Conservation (phyloP, 2,797 vertebrate genomes). For the Otus scops region DNA sequence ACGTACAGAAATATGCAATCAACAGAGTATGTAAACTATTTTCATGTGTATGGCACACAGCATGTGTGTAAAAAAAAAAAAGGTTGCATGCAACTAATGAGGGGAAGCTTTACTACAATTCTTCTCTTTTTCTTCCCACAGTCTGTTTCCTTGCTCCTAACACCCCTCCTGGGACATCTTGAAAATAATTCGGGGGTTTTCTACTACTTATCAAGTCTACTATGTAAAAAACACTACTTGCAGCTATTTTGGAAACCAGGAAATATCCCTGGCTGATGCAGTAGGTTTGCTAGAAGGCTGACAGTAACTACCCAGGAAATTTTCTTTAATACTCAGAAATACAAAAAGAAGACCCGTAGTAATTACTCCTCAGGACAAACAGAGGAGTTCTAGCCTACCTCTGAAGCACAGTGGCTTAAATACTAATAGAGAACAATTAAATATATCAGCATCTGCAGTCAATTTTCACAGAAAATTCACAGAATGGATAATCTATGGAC, state of each 20-base stretch:
- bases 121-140: background rate
- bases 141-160: background rate
- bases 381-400: background rate
- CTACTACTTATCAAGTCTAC: background rate
- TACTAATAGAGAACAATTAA: background rate
- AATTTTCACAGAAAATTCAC: background rate
- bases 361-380: background rate
- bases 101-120: background rate
- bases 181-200: background rate
- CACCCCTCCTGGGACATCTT: background rate
- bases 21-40: background rate
- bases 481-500: background rate
- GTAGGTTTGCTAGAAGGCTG: background rate
- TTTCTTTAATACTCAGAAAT: background rate
- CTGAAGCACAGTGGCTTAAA: background rate
- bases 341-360: background rate
- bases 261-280: background rate
- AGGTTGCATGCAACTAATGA: background rate
- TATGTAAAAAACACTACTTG: accelerated
- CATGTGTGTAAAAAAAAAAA: background rate
- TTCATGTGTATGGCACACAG: background rate
- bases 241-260: background rate
- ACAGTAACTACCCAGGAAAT: background rate
- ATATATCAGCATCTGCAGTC: background rate
- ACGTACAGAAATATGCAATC: background rate